A percentile compares a stretch with the other conserved stretches of the same genome.
Evolutionary conservation across 2,888 invertebrate species (phyloP).

Genomic region (Nephrotoma appendiculata): DNA sequence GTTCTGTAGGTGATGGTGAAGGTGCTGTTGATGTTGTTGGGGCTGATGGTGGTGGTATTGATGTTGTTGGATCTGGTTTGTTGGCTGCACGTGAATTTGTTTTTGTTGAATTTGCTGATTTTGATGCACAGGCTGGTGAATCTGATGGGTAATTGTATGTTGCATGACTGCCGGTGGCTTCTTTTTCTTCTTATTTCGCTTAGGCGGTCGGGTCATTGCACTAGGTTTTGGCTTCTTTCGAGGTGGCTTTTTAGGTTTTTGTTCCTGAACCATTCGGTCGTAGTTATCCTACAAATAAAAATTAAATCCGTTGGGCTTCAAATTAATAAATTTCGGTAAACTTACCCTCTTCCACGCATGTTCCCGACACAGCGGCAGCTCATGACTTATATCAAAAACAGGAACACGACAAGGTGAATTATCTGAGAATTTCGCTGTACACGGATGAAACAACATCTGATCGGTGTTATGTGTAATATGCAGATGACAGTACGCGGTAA

Average conservation of each 20-base stretch:
- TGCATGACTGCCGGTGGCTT: constrained; percentile 16
- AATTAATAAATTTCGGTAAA: constrained; percentile 8
- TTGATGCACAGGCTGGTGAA: not conserved
- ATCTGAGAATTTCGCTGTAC: constrained; percentile 66
- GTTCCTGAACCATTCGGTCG: constrained; percentile 58
- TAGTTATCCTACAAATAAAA: constrained; percentile 52
- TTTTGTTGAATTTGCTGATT: not conserved
- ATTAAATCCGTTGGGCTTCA: not conserved
- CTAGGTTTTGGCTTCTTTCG: constrained; percentile 44
- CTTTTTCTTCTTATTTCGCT: constrained; percentile 39
- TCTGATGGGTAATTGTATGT: constrained; percentile 12
- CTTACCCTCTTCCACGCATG: constrained; percentile 67
- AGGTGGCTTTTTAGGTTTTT: constrained; percentile 56
- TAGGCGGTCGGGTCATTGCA: constrained; percentile 39
- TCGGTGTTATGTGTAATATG: constrained; percentile 78
- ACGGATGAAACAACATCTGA: constrained; percentile 67
- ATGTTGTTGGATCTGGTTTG: constrained; percentile 22
- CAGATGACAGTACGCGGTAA: constrained; percentile 61
- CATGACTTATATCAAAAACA: constrained; percentile 61
- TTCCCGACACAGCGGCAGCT: constrained; percentile 72
- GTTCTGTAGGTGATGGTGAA: not conserved
- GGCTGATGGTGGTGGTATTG: constrained; percentile 11
- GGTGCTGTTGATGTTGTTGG: constrained; percentile 5
- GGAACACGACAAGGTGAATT: constrained; percentile 64
- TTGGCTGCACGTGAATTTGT: constrained; percentile 9